Evolutionary conservation across 2,888 invertebrate genomes (phyloP).

Genomic region (Kryphioiulus occultus): DNA sequence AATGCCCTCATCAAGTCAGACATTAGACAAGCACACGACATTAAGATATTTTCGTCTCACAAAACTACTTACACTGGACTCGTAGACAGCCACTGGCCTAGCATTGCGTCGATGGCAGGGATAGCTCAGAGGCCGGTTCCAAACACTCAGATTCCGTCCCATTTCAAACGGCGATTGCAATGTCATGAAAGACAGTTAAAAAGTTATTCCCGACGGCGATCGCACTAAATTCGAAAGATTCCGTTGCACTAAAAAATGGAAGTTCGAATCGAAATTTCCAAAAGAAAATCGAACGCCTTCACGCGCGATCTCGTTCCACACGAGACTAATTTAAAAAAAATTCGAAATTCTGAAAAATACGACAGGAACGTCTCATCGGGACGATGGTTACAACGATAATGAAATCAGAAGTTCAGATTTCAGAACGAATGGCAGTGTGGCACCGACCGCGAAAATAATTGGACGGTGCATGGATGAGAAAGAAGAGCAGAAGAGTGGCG

Average conservation of each 20-base stretch:
- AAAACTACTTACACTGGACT: slow-evolving; percentile 11
- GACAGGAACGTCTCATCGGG: neutral
- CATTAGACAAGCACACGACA: too few species aligned
- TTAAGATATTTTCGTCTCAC: too few species aligned
- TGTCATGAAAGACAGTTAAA: neutral
- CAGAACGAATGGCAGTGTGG: neutral
- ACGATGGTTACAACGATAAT: neutral
- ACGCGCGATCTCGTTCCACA: neutral
- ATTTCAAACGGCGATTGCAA: neutral
- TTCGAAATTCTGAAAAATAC: neutral
- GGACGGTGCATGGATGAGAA: neutral
- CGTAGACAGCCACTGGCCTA: slow-evolving; percentile 38
- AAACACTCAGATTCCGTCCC: slow-evolving; percentile 38
- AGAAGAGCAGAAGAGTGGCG: neutral
- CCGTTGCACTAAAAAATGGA: neutral
- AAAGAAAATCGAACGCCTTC: neutral
- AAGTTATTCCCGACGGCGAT: too few species aligned
- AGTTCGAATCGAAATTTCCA: neutral
- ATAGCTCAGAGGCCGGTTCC: slow-evolving; percentile 45
- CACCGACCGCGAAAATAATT: neutral
- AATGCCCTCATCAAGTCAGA: too few species aligned
- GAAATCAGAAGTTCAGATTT: neutral
- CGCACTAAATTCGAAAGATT: neutral
- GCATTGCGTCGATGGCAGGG: neutral
- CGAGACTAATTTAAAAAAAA: neutral